Base-by-base conservation (phyloP, 2,888 invertebrate species). In the Cerceris ruficornis region DNA sequence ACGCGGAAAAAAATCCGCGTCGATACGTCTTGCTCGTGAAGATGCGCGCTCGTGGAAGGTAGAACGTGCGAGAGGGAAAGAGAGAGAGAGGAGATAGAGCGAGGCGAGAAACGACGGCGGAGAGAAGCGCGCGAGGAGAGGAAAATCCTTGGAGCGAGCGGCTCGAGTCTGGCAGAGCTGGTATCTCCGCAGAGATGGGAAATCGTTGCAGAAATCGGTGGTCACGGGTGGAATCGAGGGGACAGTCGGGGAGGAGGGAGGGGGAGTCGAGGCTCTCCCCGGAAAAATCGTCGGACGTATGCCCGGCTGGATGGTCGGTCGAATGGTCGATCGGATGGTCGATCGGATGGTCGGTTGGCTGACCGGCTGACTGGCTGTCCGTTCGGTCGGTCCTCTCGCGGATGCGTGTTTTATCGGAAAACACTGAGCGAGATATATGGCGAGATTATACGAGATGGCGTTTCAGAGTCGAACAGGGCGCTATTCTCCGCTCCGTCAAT, bases 401-500 rank as follows among this genome's bases (percentile, higher is more conserved):
- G 85, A 87, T 87, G 88, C 86, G 88, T 85, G 87, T 86, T 90
- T 87, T 86, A 89, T 90, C 88, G 89, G 89, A 89, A 90, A 90
- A 89, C 86, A 90, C 86, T 89, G 91, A 90, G 90, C 88, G 91
- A 91, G 91, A 91, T 90, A 89, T 91, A 91, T 91, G 87, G 90
- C 78, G 84, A 88, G 90, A 91, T 91, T 91, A 91, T 91, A 87
- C 91, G 88, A 89, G 88, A 90, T 90, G 90, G 90, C 88, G 90
- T 91, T 90, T 89, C 88, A 82, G 86, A 91, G 88, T 89, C 88
- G 89, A 90, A 91, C 89, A 88, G 89, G 86, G 87, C 88, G 89
- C 90, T 88, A 91, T 92, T 90, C 90, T 88, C 87, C 91, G 91
- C 90, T 91, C 90, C 90, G 91, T 91, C 92, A 92, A 92, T 92